A percentile compares a stretch with the other conserved stretches of the same genome.
Evolutionary conservation across 2,797 vertebrate genomes (phyloP).

Genomic region (Etheostoma nigrum): DNA sequence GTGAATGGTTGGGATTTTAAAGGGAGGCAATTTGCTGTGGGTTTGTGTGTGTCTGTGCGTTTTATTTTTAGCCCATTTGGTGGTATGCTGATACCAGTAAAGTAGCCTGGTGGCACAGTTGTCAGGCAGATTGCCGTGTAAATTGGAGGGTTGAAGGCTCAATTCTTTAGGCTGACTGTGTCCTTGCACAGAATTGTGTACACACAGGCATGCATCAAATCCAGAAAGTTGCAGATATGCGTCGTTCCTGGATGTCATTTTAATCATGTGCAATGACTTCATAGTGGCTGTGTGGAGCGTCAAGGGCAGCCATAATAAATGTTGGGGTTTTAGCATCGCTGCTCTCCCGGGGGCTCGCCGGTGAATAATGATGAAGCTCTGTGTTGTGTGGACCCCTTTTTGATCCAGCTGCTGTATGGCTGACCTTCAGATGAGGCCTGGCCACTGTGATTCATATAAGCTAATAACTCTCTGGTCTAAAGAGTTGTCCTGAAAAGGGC

Average conservation of each 20-base stretch:
- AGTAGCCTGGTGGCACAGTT: neutral
- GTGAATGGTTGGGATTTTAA: slow-evolving; percentile 16
- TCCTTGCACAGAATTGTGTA: slow-evolving; percentile 4
- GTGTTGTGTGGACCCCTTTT: slow-evolving; percentile 33
- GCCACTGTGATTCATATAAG: slow-evolving; percentile 51
- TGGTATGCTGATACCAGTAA: neutral
- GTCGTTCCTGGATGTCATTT: slow-evolving; percentile 39
- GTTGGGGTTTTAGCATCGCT: slow-evolving; percentile 52
- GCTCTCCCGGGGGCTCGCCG: slow-evolving; percentile 35
- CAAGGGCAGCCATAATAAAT: slow-evolving; percentile 64
- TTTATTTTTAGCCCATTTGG: neutral
- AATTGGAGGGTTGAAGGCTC: slow-evolving; percentile 6
- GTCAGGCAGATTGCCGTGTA: neutral
- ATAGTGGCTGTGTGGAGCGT: slow-evolving; percentile 25
- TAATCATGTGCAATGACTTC: slow-evolving; percentile 51
- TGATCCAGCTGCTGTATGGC: slow-evolving; percentile 36
- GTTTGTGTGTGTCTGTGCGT: neutral
- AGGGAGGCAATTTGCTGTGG: slow-evolving; percentile 21
- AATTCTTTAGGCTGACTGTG: neutral
- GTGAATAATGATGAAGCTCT: slow-evolving; percentile 64
- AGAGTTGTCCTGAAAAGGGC: slow-evolving; percentile 45
- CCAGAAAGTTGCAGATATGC: slow-evolving; percentile 17
- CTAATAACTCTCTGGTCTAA: slow-evolving; percentile 28
- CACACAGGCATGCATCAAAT: neutral
- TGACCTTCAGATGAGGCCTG: slow-evolving; percentile 60